Base-by-base conservation (phyloP, 35 echinoderm and acorn worm species). In the Heliocidaris tuberculata region DNA sequence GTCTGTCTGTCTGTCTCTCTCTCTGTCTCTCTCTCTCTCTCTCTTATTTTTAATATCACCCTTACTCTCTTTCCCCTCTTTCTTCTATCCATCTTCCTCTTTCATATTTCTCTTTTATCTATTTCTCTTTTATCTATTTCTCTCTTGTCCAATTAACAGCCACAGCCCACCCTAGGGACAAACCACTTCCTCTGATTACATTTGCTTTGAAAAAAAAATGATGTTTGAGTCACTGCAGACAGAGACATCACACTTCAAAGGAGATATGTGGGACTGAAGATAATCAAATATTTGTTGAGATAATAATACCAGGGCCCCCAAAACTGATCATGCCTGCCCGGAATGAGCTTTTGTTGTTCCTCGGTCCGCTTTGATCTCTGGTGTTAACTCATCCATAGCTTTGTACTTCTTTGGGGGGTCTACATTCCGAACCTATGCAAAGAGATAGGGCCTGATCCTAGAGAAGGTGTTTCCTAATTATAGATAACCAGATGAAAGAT, bases 281-380 rank as follows among this genome's bases (percentile, higher is more conserved):
- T 78, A 78, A 78, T 78, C 65, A 21, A 78, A 78, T 78, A 78
- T 78, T 78, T 78, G 27, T 78, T n/a, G 65, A 78, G 65, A 78
- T 78, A 78, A 60, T 60, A 60, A 78, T 78, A 78, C 21, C 65
- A 19, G 27, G 65, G 19, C 19, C 17, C 65, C 27, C 65, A 2
- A 78, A 78, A 78, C 27, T 78, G 65, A 78, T 78, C 65, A 78
- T n/a, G 65, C 65, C 65, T 19, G 65, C 19, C n/a, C 65, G 27
- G 21, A 19, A 78, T 27, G 65, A 78, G 65, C 65, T n/a, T 78
- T 78, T 78, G 65, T 78, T 78, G 65, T 78, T 4, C 27, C 65
- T 78, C 65, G 65, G 65, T 24, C 1, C 7, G 65, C 65, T 78
- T 78, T 78, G 65, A 78, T 78, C 65, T 78, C 21, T 8, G 19